These are phyloP conservation scores for Dione vanillae DNA, from an alignment of 2,888 invertebrate species.

Conservation along the genomic window DNA sequence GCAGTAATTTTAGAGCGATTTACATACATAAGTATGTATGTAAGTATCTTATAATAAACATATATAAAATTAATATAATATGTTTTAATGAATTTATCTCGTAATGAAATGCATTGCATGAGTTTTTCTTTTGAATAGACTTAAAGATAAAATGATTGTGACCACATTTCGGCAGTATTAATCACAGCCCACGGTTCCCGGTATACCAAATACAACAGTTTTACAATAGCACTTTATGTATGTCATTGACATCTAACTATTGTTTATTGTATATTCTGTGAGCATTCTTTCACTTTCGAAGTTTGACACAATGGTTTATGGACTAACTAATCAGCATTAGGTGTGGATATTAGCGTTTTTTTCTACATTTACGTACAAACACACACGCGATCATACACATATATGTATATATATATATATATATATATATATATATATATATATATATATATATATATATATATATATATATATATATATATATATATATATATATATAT, in stretches of 20 bases:
- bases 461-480: too few species aligned
- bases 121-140: not conserved
- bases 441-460: too few species aligned
- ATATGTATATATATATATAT: not conserved
- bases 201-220: conserved; percentile 49
- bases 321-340: conserved; percentile 33
- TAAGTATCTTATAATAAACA: too few species aligned
- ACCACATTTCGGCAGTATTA: not conserved
- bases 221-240: conserved; percentile 53
- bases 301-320: conserved; percentile 43
- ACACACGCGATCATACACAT: too few species aligned
- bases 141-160: not conserved
- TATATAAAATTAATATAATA: not conserved
- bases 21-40: too few species aligned
- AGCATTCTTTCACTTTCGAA: conserved; percentile 47
- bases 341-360: not conserved
- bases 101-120: not conserved
- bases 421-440: too few species aligned
- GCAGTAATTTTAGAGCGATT: too few species aligned
- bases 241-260: conserved; percentile 64
- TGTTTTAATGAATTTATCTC: not conserved
- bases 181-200: conserved; percentile 20
- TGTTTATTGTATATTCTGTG: conserved; percentile 58
- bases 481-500: too few species aligned
- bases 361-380: too few species aligned